A percentile compares a stretch with the other conserved stretches of the same genome.
These are phyloP conservation scores for Notothenia rossii DNA, from an alignment of 2,113 vertebrate species.

Conservation along the genomic window DNA sequence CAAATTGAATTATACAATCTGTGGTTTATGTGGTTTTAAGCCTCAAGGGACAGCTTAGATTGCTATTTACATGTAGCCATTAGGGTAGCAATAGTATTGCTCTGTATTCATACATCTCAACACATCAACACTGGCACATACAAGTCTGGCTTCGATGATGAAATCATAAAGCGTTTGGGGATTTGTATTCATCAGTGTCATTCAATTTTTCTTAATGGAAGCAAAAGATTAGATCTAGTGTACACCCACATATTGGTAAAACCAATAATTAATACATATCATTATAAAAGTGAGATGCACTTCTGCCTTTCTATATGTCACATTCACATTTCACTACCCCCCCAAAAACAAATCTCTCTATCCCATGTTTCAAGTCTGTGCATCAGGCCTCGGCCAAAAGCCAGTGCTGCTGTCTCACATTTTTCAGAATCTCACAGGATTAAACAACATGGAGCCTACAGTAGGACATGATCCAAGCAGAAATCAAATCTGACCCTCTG, in stretches of 20 bases:
- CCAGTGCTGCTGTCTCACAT: conserved; percentile 36
- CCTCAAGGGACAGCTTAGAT: conserved; percentile 42
- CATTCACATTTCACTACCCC: neutral
- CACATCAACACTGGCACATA: neutral
- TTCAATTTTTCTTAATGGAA: neutral
- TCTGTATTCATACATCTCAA: conserved; percentile 30
- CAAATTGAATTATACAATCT: conserved; percentile 63
- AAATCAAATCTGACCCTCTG: conserved; percentile 61
- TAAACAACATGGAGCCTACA: conserved; percentile 44
- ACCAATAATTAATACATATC: neutral
- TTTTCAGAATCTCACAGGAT: conserved; percentile 44
- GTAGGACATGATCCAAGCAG: conserved; percentile 41
- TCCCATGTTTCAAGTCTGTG: conserved; percentile 14
- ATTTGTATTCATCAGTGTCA: neutral
- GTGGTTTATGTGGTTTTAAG: conserved; percentile 55
- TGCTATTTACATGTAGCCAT: conserved; percentile 54
- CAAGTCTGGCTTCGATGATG: neutral
- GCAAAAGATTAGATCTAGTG: neutral
- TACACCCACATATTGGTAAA: neutral
- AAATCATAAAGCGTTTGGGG: neutral
- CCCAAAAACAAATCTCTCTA: conserved; percentile 4
- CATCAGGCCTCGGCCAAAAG: conserved; percentile 35
- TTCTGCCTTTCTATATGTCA: neutral
- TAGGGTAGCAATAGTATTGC: conserved; percentile 32
- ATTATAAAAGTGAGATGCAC: no score